Evolutionary conservation across 2,888 invertebrate genomes (phyloP), one percentile per base, ranked within the genome.

Genomic region (Electrophaes corylata): DNA sequence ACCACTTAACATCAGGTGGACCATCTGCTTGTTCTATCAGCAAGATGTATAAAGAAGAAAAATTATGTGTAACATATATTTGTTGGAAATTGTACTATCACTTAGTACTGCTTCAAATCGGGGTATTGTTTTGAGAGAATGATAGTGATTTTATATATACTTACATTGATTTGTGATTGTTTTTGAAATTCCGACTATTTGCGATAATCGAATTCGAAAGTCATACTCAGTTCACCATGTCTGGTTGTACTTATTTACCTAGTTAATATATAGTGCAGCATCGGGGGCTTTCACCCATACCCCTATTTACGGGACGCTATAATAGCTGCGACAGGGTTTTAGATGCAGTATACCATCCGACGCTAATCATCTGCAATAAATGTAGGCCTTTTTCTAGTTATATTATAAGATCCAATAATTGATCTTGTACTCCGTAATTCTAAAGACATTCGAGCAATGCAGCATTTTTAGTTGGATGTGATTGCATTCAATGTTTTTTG

Each of bases 391-490:
- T n/a, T n/a, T n/a, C 10, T 29, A 29, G 26, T 29, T 29, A 10
- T 10, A 29, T 29, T 29, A 29, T 29, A 29, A 29, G 26, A 29
- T 29, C 26, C 26, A 29, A 35, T 19, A 20, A 20, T 41, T 23
- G 4, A 41, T 19, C 18, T 45, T 45, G 18, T 31, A 43, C 45
- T 54, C 46, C 29, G 35, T 52, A 46, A 53, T 45, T 62, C 52
- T 40, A 41, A 20, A 45, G 31, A 57, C 53, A 61, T 57, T 53
- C 52, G 46, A 49, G 50, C 48, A 40, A 56, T 57, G 43, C 44
- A 35, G 56, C 60, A 56, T 56, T 60, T 56, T 54, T 37, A 54
- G 41, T 40, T 41, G 18, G 16, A 43, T 55, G 50, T 50, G 31
- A 29, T 49, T 54, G 40, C 26, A 19, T 57, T 50, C n/a, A 46